Evolutionary conservation across 2,888 invertebrate species (phyloP), one percentile per base, ranked within the genome.

Genomic region (Eupeodes latifasciatus): DNA sequence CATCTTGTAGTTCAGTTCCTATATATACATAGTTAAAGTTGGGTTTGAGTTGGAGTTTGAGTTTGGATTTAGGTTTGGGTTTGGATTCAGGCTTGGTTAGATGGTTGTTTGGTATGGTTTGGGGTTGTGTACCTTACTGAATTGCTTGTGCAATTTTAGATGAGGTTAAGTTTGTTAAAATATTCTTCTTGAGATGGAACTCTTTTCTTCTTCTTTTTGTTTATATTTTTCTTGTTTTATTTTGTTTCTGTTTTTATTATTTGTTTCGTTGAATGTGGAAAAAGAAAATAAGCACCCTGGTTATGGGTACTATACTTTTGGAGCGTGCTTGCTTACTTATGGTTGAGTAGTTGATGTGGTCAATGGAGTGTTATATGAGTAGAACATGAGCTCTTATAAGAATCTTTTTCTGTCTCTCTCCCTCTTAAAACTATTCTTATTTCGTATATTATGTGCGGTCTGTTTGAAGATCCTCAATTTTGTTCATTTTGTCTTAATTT

Each of bases 101-200:
- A 2, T 27, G 27, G 27, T 27, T 27, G 16, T 62, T 62, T 5
- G 11, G 27, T 27, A 27, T 27, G 40, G 5, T 62, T 40, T 59
- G 59, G 40, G n/a, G 49, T 36, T 59, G 69, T 59, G 49, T 49
- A 49, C 27, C 27, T 34, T n/a, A 11, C 34, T 57, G 36, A 55
- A 19, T 47, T 64, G 69, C 62, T 40, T 62, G 55, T 51, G 78
- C 57, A 59, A 51, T 55, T 83, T 72, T 14, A 78, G 64, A 66
- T 19, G 66, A 72, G 57, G 34, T 59, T 53, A 34, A 53, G 57
- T 19, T 77, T 78, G 51, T 66, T 72, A n/a, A 59, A 78, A 82
- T 71, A 55, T 71, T 78, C 62, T 55, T 11, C 49, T 71, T 71
- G 71, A 57, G 40, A 49, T 40, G 40, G 40, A 71, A 62, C 40